Percentiles rank a stretch among this genome's conserved stretches.
Evolutionary conservation across 1,140 invertebrate species (phyloP).

Genomic region (Drosophila ercepeae): DNA sequence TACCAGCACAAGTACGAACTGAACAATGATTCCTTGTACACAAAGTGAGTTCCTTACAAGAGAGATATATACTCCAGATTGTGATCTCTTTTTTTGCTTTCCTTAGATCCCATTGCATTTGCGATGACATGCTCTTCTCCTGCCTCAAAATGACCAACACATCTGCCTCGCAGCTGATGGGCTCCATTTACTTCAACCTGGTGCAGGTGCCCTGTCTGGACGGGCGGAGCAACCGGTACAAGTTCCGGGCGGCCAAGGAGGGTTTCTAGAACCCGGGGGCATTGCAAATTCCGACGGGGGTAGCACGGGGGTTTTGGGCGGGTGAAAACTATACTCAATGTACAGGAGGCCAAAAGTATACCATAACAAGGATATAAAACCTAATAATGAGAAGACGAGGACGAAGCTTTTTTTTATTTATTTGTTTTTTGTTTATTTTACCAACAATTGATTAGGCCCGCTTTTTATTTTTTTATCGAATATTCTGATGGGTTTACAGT

Average conservation of each 20-base stretch:
- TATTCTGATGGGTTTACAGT: too few species aligned
- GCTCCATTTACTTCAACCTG: slow-evolving; percentile 94
- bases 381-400: not conserved
- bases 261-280: slow-evolving; percentile 49
- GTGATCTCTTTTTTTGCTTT: not conserved
- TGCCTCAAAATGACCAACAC: slow-evolving; percentile 90
- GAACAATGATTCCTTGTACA: slow-evolving; percentile 92
- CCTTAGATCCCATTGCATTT: slow-evolving; percentile 90
- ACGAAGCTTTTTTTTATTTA: slow-evolving; percentile 19
- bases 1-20: slow-evolving; percentile 91
- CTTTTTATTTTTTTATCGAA: slow-evolving; percentile 39
- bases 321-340: slow-evolving; percentile 4
- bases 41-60: slow-evolving; percentile 89
- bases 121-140: slow-evolving; percentile 91
- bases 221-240: slow-evolving; percentile 83
- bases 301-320: not conserved
- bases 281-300: not conserved
- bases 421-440: slow-evolving; percentile 13
- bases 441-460: slow-evolving; percentile 43
- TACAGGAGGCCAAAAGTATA: slow-evolving; percentile 21
- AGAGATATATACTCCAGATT: too few species aligned
- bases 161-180: slow-evolving; percentile 90
- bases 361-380: not conserved
- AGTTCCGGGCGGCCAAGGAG: slow-evolving; percentile 77
- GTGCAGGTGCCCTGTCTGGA: slow-evolving; percentile 90